Conservation (phyloP, 2,888 invertebrate genomes). For the Eilema caniola region DNA sequence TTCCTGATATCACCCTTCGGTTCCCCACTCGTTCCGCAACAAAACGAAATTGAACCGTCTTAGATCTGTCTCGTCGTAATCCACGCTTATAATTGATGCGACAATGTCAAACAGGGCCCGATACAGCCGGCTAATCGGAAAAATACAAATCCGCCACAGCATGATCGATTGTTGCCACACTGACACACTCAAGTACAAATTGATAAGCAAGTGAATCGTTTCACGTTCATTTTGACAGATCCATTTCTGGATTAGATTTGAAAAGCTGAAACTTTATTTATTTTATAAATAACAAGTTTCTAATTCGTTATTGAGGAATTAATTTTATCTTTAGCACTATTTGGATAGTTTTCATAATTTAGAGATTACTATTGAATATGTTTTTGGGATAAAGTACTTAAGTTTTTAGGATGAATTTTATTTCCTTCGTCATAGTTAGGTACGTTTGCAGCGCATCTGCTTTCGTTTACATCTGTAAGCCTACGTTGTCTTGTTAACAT, state of each 20-base stretch:
- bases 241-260: conserved; percentile 7
- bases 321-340: background rate
- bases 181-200: conserved; percentile 49
- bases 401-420: background rate
- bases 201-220: conserved; percentile 45
- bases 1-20: conserved; percentile 72
- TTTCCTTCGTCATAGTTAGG: background rate
- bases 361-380: background rate
- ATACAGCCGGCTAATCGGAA: conserved; percentile 81
- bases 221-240: conserved; percentile 37
- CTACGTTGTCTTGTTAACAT: no score
- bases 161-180: conserved; percentile 79
- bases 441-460: background rate
- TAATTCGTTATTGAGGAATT: background rate
- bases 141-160: conserved; percentile 80
- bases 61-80: conserved; percentile 83
- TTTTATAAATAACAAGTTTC: background rate
- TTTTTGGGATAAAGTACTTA: background rate
- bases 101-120: conserved; percentile 81
- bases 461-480: background rate
- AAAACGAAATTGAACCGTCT: conserved; percentile 83
- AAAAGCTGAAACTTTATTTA: background rate
- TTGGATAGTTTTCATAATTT: background rate
- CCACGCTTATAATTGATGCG: conserved; percentile 86
- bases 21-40: conserved; percentile 49